Base-by-base conservation (phyloP, 2,113 vertebrate genomes). In the Centropristis striata region DNA sequence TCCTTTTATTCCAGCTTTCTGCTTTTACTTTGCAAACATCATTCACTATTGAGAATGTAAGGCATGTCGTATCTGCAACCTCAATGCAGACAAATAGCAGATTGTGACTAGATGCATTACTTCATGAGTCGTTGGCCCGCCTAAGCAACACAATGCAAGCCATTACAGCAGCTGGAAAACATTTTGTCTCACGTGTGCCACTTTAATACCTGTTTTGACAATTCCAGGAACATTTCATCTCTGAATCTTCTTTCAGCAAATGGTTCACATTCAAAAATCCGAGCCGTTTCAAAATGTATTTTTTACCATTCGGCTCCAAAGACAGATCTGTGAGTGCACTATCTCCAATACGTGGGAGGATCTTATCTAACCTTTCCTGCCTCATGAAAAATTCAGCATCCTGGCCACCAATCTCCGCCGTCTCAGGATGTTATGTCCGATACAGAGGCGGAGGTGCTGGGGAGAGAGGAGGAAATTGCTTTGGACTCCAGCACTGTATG, bases 351-450 rank as follows among this genome's bases (percentile, higher is more conserved):
- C 72, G 77, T 89, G 84, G 83, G 90, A 90, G 90, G 93, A 92
- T 93, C 91, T 93, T 93, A 94, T 92, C 93, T 92, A 93, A 94
- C 92, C 93, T 94, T 94, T 93, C 88, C 92, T 90, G 91, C 86
- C 91, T 94, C 93, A 94, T 94, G 92, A 94, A 94, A 94, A 86
- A 94, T 94, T 92, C 93, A 94, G 90, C 75, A 92, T 93, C 91
- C 91, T 90, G 86, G 92, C 88, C 90, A 94, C 92, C 93, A 92
- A 94, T 93, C 93, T 92, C 90, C 86, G 80, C 87, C 80, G 88
- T 92, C 90, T 92, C 90, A 87, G 91, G 92, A 92, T 91, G 92
- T 92, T 91, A 81, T 84, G 91, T 90, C 90, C 88, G 90, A 89
- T 90, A 89, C 86, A 66, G 83, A 86, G 81, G 81, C 71, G 72